A percentile compares a stretch with the other conserved stretches of the same genome.
Evolutionary conservation across 2,797 vertebrate genomes (phyloP).

Genomic region (Darevskia nairensis): DNA sequence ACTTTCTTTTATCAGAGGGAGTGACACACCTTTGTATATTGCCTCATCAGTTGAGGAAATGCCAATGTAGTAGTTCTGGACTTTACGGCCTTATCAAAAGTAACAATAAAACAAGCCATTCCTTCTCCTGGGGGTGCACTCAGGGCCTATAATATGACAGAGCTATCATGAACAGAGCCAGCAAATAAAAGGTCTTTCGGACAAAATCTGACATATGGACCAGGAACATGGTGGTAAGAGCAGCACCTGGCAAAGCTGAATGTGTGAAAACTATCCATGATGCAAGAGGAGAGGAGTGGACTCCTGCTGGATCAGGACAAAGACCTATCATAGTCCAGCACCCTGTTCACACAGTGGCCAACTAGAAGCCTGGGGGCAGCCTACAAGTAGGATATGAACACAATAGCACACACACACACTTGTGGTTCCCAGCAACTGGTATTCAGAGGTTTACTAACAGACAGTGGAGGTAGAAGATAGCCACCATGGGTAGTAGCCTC

Average conservation of each 20-base stretch:
- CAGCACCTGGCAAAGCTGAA: not conserved
- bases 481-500: too few relatives aligned
- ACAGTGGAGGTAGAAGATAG: too few relatives aligned
- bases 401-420: too few relatives aligned
- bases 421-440: too few relatives aligned
- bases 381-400: too few relatives aligned
- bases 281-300: not conserved
- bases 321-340: too few relatives aligned
- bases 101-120: not conserved
- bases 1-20: not conserved
- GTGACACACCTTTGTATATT: not conserved
- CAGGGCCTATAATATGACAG: not conserved
- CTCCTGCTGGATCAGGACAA: too few relatives aligned
- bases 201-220: not conserved
- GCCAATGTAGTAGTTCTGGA: not conserved
- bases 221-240: fast-evolving
- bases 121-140: not conserved
- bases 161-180: not conserved
- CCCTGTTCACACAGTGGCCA: too few relatives aligned
- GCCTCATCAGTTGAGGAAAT: slow-evolving; percentile 20
- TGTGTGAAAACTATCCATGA: too few relatives aligned
- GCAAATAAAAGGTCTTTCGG: not conserved
- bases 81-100: not conserved
- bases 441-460: not conserved
- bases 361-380: too few relatives aligned